Evolutionary conservation across 1,140 invertebrate species (phyloP), one percentile per base, ranked within the genome.

Genomic region (Euwallacea similis): DNA sequence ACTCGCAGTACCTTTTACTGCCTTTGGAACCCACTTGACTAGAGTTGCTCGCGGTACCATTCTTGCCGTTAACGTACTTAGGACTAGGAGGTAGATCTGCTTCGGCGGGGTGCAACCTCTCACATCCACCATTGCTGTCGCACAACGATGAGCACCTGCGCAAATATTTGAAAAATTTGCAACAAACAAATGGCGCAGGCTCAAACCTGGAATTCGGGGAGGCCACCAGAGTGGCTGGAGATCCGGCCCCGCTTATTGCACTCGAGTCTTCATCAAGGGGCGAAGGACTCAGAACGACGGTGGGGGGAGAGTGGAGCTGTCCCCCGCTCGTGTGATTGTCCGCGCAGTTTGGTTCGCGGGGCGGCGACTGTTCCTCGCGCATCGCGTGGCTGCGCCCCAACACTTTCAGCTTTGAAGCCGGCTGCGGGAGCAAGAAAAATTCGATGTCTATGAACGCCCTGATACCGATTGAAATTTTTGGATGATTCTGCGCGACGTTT

Each of bases 341-440:
- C 59, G 82, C 82, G 75, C 85, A 86, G 69, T 85, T 87, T 63
- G 87, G 85, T 74, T 91, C 89, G 73, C 91, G 88, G 46, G 92
- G 93, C 11, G 93, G 93, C 33, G 93, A 95, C 63, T 91, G 88
- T 71, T 93, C 90, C 83, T 95, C 94, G 78, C 91, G 87, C 84
- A 96, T 91, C 70, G 94, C 94, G 86, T 94, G 92, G 77, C 93
- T 95, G 78, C 94, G 87, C 33, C 93, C 91, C 74, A 95, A 84
- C 79, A 93, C 86, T 84, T 95, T 94, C 66, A 90, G 86, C 85
- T 93, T 93, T 80, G 87, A 87, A 79, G 87, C 91, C 74, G 84
- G 78, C 87, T 88, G 73, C 21, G 21, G 21, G 21, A 33, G 21
- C 21, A 33, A 33, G 21, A 33, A 33, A 33, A 33, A 33, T 33